Evolutionary conservation across 2,888 invertebrate species (phyloP), one percentile per base, ranked within the genome.

Genomic region (Lysandra bellargus): DNA sequence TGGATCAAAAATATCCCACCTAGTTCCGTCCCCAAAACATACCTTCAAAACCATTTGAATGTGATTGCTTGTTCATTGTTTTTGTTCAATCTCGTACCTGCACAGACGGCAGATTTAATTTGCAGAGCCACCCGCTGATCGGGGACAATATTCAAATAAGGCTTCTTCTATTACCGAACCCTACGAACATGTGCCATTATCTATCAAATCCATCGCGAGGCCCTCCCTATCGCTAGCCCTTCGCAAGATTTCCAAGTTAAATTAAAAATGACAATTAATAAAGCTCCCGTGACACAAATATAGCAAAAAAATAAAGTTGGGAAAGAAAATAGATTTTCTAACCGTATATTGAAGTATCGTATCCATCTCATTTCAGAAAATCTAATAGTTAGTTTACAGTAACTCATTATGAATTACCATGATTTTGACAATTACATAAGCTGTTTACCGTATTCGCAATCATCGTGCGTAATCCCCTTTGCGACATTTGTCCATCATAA

Each of bases 81-180:
- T 57, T 82, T 81, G 82, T 82, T 80, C 81, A 81, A 78, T 81
- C 81, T 78, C 81, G 80, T 88, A 90, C 90, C 90, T 91, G 91
- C 88, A 87, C 88, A 89, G 88, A 89, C 85, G 88, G 89, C 83
- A 86, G 84, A 90, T 93, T 93, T 93, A 92, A 93, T 93, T 92
- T 90, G 85, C 89, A 88, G 88, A 87, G 88, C 91, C 92, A 92
- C 91, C 91, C 87, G 88, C 87, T 87, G 89, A 90, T 92, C 87
- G 88, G 87, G 89, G 88, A 90, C 92, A 89, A 91, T 93, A 94
- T 94, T 94, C 92, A 93, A 94, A 94, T 93, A 93, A 91, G 93
- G 92, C 88, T 93, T 93, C 94, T 88, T 91, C 90, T 93, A 92
- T 92, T 93, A 92, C 90, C 89, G 86, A 87, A 87, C 90, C 92